Evolutionary conservation across 2,888 invertebrate species (phyloP).

Genomic region (Cheilosia grossa): DNA sequence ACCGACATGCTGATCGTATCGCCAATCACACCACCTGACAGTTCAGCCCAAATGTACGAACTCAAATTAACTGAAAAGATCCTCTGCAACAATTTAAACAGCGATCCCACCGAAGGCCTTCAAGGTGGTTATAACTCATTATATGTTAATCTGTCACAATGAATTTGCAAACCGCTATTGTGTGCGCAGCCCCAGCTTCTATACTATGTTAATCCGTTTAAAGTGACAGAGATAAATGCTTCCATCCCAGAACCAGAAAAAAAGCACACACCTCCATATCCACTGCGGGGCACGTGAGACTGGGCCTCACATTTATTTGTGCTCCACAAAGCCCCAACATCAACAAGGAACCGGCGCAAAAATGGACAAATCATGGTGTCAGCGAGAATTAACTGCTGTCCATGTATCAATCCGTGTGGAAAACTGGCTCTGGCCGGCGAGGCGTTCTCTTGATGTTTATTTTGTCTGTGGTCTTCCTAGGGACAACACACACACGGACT

Average conservation of each 20-base stretch:
- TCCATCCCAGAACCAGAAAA: conserved; percentile 49
- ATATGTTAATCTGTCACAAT: conserved; percentile 74
- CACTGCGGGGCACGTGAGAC: conserved; percentile 51
- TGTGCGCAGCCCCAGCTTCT: conserved; percentile 8
- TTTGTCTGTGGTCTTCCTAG: conserved; percentile 8
- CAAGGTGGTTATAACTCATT: conserved; percentile 74
- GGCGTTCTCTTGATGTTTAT: conserved; percentile 53
- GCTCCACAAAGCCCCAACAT: conserved; percentile 35
- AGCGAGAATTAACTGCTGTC: conserved; percentile 72
- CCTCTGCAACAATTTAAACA: conserved; percentile 47
- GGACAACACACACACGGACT: conserved; percentile 18
- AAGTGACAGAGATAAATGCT: conserved; percentile 74
- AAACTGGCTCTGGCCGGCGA: conserved; percentile 30
- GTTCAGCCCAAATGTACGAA: not conserved
- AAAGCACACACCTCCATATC: conserved; percentile 50
- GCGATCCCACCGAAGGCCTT: conserved; percentile 54
- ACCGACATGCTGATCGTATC: not conserved
- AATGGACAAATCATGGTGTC: conserved; percentile 70
- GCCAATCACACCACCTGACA: not conserved
- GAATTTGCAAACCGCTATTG: conserved; percentile 63
- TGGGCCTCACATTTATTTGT: conserved; percentile 33
- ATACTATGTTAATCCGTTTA: conserved; percentile 58
- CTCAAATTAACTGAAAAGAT: conserved; percentile 22
- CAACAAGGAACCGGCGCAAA: conserved; percentile 29
- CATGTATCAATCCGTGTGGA: conserved; percentile 71